Evolutionary conservation across 1,140 invertebrate genomes (phyloP), one percentile per base, ranked within the genome.

Genomic region (Ylistrum balloti): DNA sequence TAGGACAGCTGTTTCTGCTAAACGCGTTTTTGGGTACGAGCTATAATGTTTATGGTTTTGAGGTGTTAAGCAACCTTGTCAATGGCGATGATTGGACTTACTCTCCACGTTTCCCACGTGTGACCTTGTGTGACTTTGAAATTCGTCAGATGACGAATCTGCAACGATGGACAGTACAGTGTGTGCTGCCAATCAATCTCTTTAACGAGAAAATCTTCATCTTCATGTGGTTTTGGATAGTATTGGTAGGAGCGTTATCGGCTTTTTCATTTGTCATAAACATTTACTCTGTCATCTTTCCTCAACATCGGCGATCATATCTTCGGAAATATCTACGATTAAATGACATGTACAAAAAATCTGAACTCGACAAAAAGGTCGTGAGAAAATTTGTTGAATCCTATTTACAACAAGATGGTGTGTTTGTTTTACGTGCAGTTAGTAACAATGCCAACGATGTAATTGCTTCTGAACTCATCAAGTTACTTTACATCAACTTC

Each of bases 151-250:
- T 97, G 87, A 90, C 90, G 28, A 96, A 96, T 85, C 95, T 96
- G 38, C 96, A 97, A 88, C 95, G 95, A 88, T 96, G 97, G 93
- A 96, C 96, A 45, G 96, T 97, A 48, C 96, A 97, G 91, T 97
- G 96, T 92, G 96, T 97, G 13, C 96, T 97, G 28, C 97, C 97
- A 89, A 96, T 97, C 34, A 97, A 97, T 93, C 95, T 97, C 34
- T 97, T 97, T 94, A 97, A 97, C 89, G 97, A 97, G 91, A 97
- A 97, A 93, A 96, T 97, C 32, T 97, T 97, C 92, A 95, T 97
- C 89, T 96, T 97, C 91, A 93, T 97, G 22, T 97, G 97, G 97
- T 97, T 97, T 93, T 97, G 97, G 97, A 96, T 96, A 56, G 96
- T 97, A 22, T 96, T 97, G 92, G 95, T 97, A 5, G 95, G 96